phyloP scores from a whole-genome alignment of 2,888 invertebrate species.

The Mimachlamys varia region DNA sequence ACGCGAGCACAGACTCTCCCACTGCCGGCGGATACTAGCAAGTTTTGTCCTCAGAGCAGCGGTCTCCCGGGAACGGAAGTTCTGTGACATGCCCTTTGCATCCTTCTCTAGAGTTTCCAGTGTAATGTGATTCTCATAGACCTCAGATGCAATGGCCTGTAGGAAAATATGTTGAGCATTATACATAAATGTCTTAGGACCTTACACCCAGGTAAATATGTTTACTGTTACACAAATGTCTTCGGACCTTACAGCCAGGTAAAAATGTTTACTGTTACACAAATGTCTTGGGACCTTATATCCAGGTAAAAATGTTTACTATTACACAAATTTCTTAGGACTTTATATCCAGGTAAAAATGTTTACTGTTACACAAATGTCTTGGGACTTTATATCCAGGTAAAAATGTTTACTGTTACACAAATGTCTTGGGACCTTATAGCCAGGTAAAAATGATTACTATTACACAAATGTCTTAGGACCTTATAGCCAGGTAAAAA shows the following conservation, averaged over 20 bases:
- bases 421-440: too few relatives aligned
- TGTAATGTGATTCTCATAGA: conserved; percentile 89
- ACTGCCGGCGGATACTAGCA: conserved; percentile 88
- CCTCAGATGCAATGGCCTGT: conserved; percentile 88
- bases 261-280: background rate
- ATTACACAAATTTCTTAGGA: too few relatives aligned
- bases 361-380: too few relatives aligned
- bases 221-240: too few relatives aligned
- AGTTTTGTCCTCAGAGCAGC: conserved; percentile 90
- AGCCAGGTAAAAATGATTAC: too few relatives aligned
- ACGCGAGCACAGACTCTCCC: conserved; percentile 89
- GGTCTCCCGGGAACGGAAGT: conserved; percentile 84
- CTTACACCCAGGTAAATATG: conserved; percentile 46
- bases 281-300: too few relatives aligned
- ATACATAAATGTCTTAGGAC: too few relatives aligned
- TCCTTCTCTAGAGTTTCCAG: conserved; percentile 90
- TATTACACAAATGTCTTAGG: too few relatives aligned
- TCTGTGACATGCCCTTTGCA: conserved; percentile 87
- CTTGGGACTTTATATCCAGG: conserved; percentile 39
- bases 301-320: conserved; percentile 44
- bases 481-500: too few relatives aligned
- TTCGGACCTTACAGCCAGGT: conserved; percentile 40
- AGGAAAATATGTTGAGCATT: conserved; percentile 41
- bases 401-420: background rate
- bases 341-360: conserved; percentile 45